Evolutionary conservation across 2,888 invertebrate genomes (phyloP), one percentile per base, ranked within the genome.

Genomic region (Drosophila nigricruria): DNA sequence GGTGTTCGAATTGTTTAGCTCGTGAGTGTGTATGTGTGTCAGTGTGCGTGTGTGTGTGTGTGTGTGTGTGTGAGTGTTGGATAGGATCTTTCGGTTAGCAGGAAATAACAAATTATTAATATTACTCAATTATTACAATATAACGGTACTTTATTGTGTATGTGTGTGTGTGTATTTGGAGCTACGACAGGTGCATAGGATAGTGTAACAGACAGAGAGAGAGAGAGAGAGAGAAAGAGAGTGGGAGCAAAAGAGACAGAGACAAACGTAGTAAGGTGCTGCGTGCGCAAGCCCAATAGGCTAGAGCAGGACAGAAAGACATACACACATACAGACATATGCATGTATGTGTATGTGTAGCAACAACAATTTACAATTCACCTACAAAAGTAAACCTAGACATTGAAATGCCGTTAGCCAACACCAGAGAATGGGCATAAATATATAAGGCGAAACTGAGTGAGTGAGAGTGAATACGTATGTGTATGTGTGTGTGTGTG

Each of bases 71-170:
- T n/a, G n/a, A 65, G 18, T 63, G 38, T 45, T 30, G 53, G 53
- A 53, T 53, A 30, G 40, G 54, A 30, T 0, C 27, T 54, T 18
- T 30, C 32, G 67, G 43, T 70, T 69, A 85, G 67, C 71, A 56
- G 76, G 71, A 88, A 85, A 77, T 70, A 63, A 77, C 53, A 82
- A 81, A 73, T 67, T 72, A 52, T 67, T 57, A 52, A 57, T 40
- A 62, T 20, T 54, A 38, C 50, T 27, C 53, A 14, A 25, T 36
- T 53, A 53, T 43, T 68, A 76, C 25, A 52, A 57, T 60, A 58
- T 18, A 64, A 14, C 61, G 67, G 27, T 52, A 40, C 34, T 71
- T 59, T 18, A 70, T 36, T 57, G 50, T 57, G 34, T 79, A 14
- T 62, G 47, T 66, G 52, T 53, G 42, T 63, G 54, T 64, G 40